Evolutionary conservation across 2,797 vertebrate genomes (phyloP).

Genomic region (Nothura maculosa): DNA sequence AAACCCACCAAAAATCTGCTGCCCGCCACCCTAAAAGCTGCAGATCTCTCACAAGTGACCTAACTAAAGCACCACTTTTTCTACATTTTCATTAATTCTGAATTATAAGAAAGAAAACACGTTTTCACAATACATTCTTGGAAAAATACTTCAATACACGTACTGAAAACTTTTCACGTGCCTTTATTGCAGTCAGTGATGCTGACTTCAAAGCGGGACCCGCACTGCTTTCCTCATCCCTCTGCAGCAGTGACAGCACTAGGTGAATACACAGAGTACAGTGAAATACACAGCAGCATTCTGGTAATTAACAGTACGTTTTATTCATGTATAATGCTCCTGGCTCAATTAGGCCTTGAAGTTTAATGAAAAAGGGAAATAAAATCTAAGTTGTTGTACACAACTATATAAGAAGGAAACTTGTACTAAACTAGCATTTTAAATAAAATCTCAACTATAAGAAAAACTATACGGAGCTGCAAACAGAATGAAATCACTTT

Average conservation of each 20-base stretch:
- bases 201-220: background rate
- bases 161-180: background rate
- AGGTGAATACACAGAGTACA: background rate
- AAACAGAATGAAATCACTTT: background rate
- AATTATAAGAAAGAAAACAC: no score
- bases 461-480: background rate
- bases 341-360: background rate
- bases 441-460: background rate
- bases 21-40: no score
- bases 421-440: background rate
- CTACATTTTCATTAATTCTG: no score
- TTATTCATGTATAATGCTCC: fast-evolving
- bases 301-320: no score
- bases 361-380: constrained; percentile 3
- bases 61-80: no score
- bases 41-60: no score
- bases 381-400: background rate
- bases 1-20: no score
- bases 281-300: background rate
- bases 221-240: fast-evolving
- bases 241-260: background rate
- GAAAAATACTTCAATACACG: background rate
- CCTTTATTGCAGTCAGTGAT: background rate
- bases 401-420: background rate
- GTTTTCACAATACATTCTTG: no score